Base-by-base conservation (phyloP, 2,888 invertebrate species). In the Meghimatium bilineatum region DNA sequence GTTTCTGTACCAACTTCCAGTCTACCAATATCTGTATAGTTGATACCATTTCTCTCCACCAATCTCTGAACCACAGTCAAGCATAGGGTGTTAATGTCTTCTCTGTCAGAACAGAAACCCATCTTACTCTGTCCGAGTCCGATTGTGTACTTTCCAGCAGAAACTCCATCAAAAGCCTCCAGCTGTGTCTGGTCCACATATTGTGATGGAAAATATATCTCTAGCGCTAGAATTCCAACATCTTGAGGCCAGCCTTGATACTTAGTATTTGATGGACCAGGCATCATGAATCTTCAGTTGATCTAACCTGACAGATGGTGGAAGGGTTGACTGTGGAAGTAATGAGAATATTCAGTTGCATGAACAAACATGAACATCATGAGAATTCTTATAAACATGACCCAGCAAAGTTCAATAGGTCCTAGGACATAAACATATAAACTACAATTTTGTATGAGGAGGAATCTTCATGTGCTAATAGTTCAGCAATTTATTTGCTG, bases 1-100 rank as follows among this genome's bases (percentile, higher is more conserved):
- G 99, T 99, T 94, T 99, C 99, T 0, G 99, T 99, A 81, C 99
- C 99, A 44, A 99, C 99, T 94, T 98, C 98, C 82, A 99, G 94
- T 29, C 97, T 96, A 0, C 99, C 99, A 89, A 99, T 97, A 85
- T 97, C 96, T 87, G 95, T 94, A 76, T 96, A 95, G 14, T 96
- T 95, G 60, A 99, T 95, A 81, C 95, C 94, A 91, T 97, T 95
- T 86, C 96, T 96, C 90, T 97, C 96, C 93, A 99, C 95, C 56
- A 99, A 94, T 75, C 96, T 95, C 86, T 96, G 96, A 6, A 98
- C 96, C 1, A 97, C 99, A 0, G 99, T 99, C 88, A 99, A 94
- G 92, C 98, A 98, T 69, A 99, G 94, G 0, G 99, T 99, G 93
- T 98, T 97, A 82, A 99, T 97, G 92, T 99, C 99, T 94, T 99